Conservation (phyloP, 2,113 vertebrate genomes). For the Pseudolaguvia tuberculata region DNA sequence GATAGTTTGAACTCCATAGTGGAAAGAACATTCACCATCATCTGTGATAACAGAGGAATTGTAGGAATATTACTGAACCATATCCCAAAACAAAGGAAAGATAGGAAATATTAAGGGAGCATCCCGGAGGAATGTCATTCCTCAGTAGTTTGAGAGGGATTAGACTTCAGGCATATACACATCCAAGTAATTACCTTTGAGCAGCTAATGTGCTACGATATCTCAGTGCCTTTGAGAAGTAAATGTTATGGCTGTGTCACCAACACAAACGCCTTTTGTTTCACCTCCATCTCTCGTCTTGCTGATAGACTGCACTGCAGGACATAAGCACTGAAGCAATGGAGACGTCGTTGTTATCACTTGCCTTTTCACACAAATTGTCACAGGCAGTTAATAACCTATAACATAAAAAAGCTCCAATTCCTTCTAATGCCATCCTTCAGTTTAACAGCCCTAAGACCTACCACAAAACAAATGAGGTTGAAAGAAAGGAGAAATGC, state of each 20-base stretch:
- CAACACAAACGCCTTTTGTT: constrained; percentile 57
- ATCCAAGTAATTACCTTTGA: constrained; percentile 60
- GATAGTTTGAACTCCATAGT: background rate
- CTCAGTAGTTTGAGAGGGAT: constrained; percentile 20
- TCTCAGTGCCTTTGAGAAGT: constrained; percentile 56
- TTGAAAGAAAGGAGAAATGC: constrained; percentile 54
- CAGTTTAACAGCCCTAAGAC: constrained; percentile 66
- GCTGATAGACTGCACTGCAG: constrained; percentile 26
- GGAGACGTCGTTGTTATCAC: constrained; percentile 39
- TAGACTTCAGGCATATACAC: constrained; percentile 49
- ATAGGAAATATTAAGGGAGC: background rate
- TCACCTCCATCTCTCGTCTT: constrained; percentile 32
- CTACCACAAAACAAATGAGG: constrained; percentile 62
- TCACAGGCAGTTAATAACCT: constrained; percentile 65
- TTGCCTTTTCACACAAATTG: constrained; percentile 31
- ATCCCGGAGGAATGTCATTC: background rate
- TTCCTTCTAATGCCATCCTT: constrained; percentile 61
- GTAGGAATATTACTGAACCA: background rate
- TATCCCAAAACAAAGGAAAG: background rate
- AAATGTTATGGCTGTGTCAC: constrained; percentile 54
- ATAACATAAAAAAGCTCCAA: constrained; percentile 65
- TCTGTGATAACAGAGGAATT: background rate
- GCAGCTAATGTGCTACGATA: constrained; percentile 57
- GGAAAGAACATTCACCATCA: background rate
- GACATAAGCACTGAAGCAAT: constrained; percentile 55